Evolutionary conservation across 1,140 invertebrate species (phyloP), one percentile per base, ranked within the genome.

Genomic region (Drosophila insularis): DNA sequence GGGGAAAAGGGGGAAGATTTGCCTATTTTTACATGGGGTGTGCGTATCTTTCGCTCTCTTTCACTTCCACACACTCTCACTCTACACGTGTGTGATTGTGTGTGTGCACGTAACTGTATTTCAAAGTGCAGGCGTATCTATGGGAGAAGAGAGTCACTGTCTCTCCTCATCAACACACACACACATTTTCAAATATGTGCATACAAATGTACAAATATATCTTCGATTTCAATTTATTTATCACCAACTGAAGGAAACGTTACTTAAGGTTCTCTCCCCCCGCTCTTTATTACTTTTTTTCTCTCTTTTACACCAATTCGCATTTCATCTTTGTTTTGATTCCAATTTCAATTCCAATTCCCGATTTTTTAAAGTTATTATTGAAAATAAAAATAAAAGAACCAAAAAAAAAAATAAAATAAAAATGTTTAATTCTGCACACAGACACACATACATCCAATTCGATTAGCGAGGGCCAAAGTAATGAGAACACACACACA

Each of bases 41-140:
- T 71, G 58, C 68, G 60, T 31, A 50, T 50, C 43, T 50, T 50
- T 50, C 43, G 14, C 43, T 46, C 43, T 50, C 43, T 13, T 13
- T 50, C 43, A 10, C 43, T 50, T 21, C 17, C 43, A 14, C 43
- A 50, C 43, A 19, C 43, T 50, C 43, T 50, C 43, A 21, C 19
- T 50, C 43, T 50, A 50, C 43, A 50, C 43, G 63, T 68, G 61
- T 50, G 54, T 63, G 43, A 56, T 40, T 53, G 66, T 81, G 70
- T 59, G 55, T 68, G 58, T 67, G 81, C 80, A 89, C 80, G 84
- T 84, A 82, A 89, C 82, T 87, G 79, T 87, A 82, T 86, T 79
- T 89, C 64, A 68, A 86, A 86, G 72, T 89, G 82, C 84, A 87
- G 72, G 72, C 67, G 72, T 75, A 75, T 75, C 73, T 69, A 75